Percentiles rank a stretch among this genome's conserved stretches.
These are phyloP conservation scores for Rhinogobius similis DNA, from an alignment of 2,113 vertebrate species.

Conservation along the genomic window DNA sequence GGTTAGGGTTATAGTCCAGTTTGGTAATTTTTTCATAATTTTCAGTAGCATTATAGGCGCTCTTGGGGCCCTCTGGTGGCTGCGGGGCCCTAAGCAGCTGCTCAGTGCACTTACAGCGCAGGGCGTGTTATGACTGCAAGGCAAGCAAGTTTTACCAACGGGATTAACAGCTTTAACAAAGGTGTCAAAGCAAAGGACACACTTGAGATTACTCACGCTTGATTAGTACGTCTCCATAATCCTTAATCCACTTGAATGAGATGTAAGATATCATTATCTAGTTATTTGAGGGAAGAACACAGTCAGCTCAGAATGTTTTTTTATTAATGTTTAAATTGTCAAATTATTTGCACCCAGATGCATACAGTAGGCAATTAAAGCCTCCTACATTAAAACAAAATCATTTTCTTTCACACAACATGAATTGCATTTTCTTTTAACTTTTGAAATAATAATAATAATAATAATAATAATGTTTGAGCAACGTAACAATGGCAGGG, in stretches of 20 bases:
- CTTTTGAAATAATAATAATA: neutral
- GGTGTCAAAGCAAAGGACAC: conserved; percentile 71
- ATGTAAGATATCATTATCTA: conserved; percentile 3
- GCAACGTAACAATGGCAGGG: conserved; percentile 5
- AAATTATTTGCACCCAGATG: conserved; percentile 34
- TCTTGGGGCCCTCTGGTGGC: too few species aligned
- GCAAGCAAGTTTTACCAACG: conserved; percentile 67
- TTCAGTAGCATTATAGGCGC: too few species aligned
- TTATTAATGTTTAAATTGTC: conserved; percentile 46
- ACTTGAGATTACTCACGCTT: conserved; percentile 62
- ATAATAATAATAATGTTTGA: conserved; percentile 12
- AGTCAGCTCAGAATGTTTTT: conserved; percentile 45
- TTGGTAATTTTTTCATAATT: too few species aligned
- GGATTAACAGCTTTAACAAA: conserved; percentile 72
- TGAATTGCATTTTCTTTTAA: conserved; percentile 17
- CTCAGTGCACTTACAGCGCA: too few species aligned
- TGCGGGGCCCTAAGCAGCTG: too few species aligned
- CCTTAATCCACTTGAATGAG: conserved; percentile 41
- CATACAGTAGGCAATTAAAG: conserved; percentile 38
- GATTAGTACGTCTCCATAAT: conserved; percentile 68
- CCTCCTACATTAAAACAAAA: conserved; percentile 33
- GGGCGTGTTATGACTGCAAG: conserved; percentile 38
- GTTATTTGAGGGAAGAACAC: conserved; percentile 19
- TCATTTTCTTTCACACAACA: conserved; percentile 15
- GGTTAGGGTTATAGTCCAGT: too few species aligned